A percentile compares a stretch with the other conserved stretches of the same genome.
phyloP scores from a whole-genome alignment of 1,140 invertebrate genomes.

The Theocolax elegans region DNA sequence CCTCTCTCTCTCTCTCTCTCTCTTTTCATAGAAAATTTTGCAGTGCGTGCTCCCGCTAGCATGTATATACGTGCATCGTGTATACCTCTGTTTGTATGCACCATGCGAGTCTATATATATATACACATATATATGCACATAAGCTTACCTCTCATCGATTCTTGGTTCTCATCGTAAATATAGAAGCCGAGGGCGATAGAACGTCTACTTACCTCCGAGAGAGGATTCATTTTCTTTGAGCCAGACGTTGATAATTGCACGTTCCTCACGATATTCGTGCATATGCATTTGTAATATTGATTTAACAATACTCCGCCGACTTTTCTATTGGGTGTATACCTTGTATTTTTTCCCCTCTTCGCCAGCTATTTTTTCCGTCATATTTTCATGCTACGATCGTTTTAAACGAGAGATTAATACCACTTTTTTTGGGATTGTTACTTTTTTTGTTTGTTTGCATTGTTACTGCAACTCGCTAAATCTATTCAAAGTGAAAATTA shows the following conservation, averaged over 20 bases:
- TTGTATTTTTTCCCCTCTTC: too few species aligned
- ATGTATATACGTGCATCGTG: neutral
- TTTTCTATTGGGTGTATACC: too few species aligned
- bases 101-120: neutral
- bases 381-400: too few species aligned
- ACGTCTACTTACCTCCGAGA: neutral
- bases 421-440: too few species aligned
- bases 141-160: neutral
- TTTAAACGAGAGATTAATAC: too few species aligned
- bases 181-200: neutral
- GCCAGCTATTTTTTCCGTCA: too few species aligned
- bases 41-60: slow-evolving; percentile 1
- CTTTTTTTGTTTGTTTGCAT: too few species aligned
- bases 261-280: neutral
- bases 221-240: neutral
- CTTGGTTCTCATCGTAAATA: neutral
- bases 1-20: too few species aligned
- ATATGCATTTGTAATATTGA: too few species aligned
- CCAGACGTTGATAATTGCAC: neutral
- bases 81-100: neutral
- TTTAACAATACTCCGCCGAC: too few species aligned
- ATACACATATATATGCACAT: neutral
- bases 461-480: too few species aligned
- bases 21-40: slow-evolving; percentile 34
- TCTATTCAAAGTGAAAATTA: too few species aligned